A percentile compares a stretch with the other conserved stretches of the same genome.
phyloP scores from a whole-genome alignment of 2,113 vertebrate species.

The Baryphthengus martii region DNA sequence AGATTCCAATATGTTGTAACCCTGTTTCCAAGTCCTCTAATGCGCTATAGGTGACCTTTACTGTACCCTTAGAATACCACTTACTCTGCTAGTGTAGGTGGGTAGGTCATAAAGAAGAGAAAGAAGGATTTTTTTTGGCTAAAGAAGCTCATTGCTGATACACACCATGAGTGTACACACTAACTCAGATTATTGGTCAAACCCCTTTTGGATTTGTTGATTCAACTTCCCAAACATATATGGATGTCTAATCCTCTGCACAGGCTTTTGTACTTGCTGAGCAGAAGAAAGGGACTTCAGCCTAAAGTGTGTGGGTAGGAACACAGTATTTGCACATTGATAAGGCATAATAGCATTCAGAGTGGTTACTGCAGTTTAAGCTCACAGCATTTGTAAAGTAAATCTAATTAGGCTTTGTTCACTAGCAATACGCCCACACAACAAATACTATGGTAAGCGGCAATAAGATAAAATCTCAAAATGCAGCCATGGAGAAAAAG shows the following conservation, averaged over 20 bases:
- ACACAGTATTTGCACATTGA: not conserved
- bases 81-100: not conserved
- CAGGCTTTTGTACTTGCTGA: not conserved
- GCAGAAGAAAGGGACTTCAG: not conserved
- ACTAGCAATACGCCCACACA: slow-evolving; percentile 18
- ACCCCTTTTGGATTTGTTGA: not conserved
- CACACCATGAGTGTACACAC: not conserved
- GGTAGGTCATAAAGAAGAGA: not conserved
- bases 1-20: not conserved
- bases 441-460: slow-evolving; percentile 7
- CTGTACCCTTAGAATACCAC: not conserved
- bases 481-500: not conserved
- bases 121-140: not conserved
- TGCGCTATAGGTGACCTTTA: not conserved
- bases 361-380: not conserved
- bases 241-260: not conserved
- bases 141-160: not conserved
- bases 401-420: slow-evolving; percentile 35
- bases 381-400: slow-evolving; percentile 18
- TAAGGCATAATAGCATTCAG: not conserved
- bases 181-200: not conserved
- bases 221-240: not conserved
- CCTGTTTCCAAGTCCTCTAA: not conserved
- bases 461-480: slow-evolving; percentile 9
- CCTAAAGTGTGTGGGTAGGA: not conserved